Percentiles rank a stretch among this genome's conserved stretches.
Evolutionary conservation across 2,797 vertebrate genomes (phyloP).

Genomic region (Furcifer pardalis): DNA sequence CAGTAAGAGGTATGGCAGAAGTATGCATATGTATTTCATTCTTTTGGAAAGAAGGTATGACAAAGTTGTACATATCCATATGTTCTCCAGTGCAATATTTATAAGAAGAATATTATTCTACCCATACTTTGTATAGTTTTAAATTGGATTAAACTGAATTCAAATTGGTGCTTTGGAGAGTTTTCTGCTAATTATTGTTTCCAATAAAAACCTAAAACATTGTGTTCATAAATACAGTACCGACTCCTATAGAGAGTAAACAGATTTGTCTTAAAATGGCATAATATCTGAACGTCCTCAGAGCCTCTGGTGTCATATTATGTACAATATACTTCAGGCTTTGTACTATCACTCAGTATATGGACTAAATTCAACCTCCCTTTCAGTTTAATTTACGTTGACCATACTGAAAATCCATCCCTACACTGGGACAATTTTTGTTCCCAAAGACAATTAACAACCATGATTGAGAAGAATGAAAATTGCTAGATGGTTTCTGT

Average conservation of each 20-base stretch:
- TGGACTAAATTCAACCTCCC: background rate
- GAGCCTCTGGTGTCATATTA: background rate
- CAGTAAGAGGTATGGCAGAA: too few species aligned
- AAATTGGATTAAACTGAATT: slow-evolving; percentile 71
- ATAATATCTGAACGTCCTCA: background rate
- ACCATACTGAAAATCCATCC: background rate
- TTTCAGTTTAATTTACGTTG: background rate
- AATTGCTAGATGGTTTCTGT: background rate
- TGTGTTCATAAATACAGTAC: background rate
- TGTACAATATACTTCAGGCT: background rate
- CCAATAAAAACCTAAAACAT: background rate
- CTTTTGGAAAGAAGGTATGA: slow-evolving; percentile 40
- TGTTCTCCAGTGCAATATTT: slow-evolving; percentile 62
- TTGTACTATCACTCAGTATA: background rate
- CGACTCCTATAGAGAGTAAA: background rate
- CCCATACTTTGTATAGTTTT: slow-evolving; percentile 67
- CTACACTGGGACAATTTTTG: background rate
- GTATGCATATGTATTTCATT: background rate
- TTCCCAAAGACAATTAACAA: background rate
- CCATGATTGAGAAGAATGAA: background rate
- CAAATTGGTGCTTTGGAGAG: slow-evolving; percentile 39
- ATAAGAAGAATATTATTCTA: slow-evolving; percentile 34
- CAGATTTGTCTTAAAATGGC: background rate
- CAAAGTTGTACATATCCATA: slow-evolving; percentile 57
- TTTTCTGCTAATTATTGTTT: slow-evolving; percentile 37